phyloP scores from a whole-genome alignment of 2,113 vertebrate genomes.

The Thymallus thymallus region DNA sequence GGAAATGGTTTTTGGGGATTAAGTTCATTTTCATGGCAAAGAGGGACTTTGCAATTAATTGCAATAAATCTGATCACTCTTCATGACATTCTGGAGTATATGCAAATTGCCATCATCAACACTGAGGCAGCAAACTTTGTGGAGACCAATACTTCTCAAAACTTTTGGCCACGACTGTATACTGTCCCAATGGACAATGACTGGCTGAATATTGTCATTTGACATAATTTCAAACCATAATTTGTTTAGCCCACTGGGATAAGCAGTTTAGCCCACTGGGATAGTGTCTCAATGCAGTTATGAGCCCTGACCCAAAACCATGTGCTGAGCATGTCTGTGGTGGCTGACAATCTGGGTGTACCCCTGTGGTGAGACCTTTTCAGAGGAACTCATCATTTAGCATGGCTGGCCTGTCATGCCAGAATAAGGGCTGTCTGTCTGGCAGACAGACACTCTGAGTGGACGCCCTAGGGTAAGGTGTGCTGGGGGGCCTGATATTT shows the following conservation, averaged over 20 bases:
- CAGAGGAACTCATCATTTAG: constrained; percentile 67
- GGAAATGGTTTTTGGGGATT: too few species aligned
- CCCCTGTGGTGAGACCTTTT: constrained; percentile 72
- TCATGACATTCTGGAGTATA: too few species aligned
- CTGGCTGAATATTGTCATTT: too few species aligned
- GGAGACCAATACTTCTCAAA: too few species aligned
- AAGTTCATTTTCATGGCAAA: too few species aligned
- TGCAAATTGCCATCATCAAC: too few species aligned
- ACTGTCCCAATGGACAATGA: too few species aligned
- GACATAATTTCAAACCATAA: too few species aligned
- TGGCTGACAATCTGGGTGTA: constrained; percentile 52
- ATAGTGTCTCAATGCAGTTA: not conserved
- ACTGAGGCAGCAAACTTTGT: too few species aligned
- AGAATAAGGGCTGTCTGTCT: constrained; percentile 57
- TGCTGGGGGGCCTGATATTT: constrained; percentile 63
- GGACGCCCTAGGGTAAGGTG: constrained; percentile 48
- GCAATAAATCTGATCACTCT: too few species aligned
- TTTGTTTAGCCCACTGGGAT: not conserved
- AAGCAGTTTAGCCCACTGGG: not conserved
- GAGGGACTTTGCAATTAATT: too few species aligned
- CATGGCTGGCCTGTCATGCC: constrained; percentile 50
- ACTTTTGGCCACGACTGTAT: too few species aligned
- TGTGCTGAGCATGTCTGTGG: constrained; percentile 47
- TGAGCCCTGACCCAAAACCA: not conserved
- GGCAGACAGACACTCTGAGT: constrained; percentile 56